Evolutionary conservation across 1,140 invertebrate species (phyloP).

Genomic region (Tetramorium parvispinum): DNA sequence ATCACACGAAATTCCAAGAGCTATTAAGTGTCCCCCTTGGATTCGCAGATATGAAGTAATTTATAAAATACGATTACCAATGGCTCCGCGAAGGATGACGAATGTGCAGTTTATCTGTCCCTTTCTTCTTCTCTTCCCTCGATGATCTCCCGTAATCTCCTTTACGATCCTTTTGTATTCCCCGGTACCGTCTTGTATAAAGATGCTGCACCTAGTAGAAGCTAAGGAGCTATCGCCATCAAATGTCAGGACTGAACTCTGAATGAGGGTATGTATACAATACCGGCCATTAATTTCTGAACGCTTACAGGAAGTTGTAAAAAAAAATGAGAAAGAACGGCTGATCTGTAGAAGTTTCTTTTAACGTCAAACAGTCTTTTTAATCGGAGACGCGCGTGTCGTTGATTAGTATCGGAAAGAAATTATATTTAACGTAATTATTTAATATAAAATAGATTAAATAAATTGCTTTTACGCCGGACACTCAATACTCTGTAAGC

Average conservation of each 20-base stretch:
- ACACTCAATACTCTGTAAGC: not conserved
- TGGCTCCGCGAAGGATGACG: not conserved
- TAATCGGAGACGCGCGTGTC: not conserved
- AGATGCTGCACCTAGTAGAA: not conserved
- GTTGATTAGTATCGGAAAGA: not conserved
- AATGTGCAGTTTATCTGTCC: not conserved
- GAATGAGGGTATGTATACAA: not conserved
- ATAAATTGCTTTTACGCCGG: not conserved
- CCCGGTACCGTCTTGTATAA: not conserved
- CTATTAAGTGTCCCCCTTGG: not conserved
- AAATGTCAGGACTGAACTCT: not conserved
- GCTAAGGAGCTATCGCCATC: not conserved
- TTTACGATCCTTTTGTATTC: not conserved
- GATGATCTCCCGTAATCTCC: not conserved
- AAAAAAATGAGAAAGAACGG: not conserved
- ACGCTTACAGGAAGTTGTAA: not conserved
- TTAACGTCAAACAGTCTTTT: not conserved
- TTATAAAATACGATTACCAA: constrained; percentile 1
- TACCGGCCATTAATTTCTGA: not conserved
- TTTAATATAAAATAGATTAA: not conserved
- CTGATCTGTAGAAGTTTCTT: not conserved
- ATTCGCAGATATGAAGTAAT: constrained; percentile 10
- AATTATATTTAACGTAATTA: not conserved
- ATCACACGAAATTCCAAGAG: not conserved
- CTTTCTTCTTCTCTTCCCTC: not conserved